Evolutionary conservation across 2,888 invertebrate genomes (phyloP), one percentile per base, ranked within the genome.

Genomic region (Drosophila neutralis): DNA sequence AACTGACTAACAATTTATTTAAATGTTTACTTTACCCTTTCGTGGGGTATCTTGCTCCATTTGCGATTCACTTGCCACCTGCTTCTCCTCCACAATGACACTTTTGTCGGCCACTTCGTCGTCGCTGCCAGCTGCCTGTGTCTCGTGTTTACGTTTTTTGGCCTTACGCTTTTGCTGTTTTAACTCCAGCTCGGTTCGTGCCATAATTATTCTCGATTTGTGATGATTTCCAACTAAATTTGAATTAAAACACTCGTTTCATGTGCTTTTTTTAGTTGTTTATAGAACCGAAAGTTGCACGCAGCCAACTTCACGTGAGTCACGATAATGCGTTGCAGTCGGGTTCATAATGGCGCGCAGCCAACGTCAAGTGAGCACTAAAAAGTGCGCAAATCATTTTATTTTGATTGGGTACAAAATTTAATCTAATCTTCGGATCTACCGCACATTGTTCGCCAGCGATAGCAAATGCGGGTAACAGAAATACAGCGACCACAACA

Each of bases 41-140:
- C 0, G 13, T 7, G 10, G 15, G 7, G 21, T 21, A 11, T 63
- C 42, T 27, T 73, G 56, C 27, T 69, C 70, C 3, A 29, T 45
- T 63, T 76, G 49, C 36, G 63, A 49, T 66, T 68, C 49, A 29
- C 31, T 36, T 42, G 38, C 33, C 57, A 70, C 42, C 31, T 66
- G 68, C 27, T 61, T 57, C 18, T 86, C 58, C 13, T 91, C 92
- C 15, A 92, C 72, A 59, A 92, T 91, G 15, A 91, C 45, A 73
- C 91, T 92, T 80, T 92, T 92, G 72, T 65, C 77, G 36, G 92
- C 91, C 61, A 92, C 86, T 59, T 86, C 92, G 45, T 91, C 92
- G 48, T 91, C 91, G 33, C 82, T 78, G 51, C 80, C 85, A 4
- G 65, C 57, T 1, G 73, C 10, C 3, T 63, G 66, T n/a, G 58